Evolutionary conservation across 1,140 invertebrate genomes (phyloP).

Genomic region (Drosophila eugracilis): DNA sequence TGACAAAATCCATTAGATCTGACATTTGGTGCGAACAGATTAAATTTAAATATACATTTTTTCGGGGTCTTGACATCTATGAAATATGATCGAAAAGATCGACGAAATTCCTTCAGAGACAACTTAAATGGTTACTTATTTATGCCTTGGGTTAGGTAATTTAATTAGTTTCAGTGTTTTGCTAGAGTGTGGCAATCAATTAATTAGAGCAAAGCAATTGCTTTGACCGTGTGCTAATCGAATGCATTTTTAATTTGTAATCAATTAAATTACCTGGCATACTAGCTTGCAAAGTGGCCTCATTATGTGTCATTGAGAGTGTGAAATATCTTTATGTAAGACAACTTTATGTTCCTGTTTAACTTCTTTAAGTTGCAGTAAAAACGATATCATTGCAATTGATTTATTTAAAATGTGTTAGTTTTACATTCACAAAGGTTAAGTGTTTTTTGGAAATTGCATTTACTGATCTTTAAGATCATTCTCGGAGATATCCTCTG

Average conservation of each 20-base stretch:
- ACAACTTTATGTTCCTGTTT: slow-evolving; percentile 4
- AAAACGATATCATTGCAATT: background rate
- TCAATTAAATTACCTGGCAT: slow-evolving; percentile 41
- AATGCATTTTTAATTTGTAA: slow-evolving; percentile 57
- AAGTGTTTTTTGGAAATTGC: background rate
- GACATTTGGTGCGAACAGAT: slow-evolving; percentile 77
- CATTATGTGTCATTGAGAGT: slow-evolving; percentile 18
- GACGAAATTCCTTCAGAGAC: background rate
- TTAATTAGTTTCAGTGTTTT: slow-evolving; percentile 29
- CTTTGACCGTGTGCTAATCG: slow-evolving; percentile 14
- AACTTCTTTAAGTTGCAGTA: too few relatives aligned
- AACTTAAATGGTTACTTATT: slow-evolving; percentile 10
- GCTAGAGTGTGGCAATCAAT: slow-evolving; percentile 37
- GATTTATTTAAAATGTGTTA: slow-evolving; percentile 7
- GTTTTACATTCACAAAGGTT: background rate
- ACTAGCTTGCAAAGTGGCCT: background rate
- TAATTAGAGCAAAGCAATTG: slow-evolving; percentile 53
- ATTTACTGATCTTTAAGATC: background rate
- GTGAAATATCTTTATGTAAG: slow-evolving; percentile 16
- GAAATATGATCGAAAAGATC: slow-evolving; percentile 16
- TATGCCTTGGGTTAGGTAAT: background rate
- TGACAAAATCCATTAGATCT: slow-evolving; percentile 76
- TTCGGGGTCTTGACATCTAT: slow-evolving; percentile 12
- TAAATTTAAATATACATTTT: slow-evolving; percentile 57
- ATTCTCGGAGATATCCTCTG: slow-evolving; percentile 24